Conservation (phyloP, 1,140 invertebrate genomes). For the Paralvinella palmiformis region DNA sequence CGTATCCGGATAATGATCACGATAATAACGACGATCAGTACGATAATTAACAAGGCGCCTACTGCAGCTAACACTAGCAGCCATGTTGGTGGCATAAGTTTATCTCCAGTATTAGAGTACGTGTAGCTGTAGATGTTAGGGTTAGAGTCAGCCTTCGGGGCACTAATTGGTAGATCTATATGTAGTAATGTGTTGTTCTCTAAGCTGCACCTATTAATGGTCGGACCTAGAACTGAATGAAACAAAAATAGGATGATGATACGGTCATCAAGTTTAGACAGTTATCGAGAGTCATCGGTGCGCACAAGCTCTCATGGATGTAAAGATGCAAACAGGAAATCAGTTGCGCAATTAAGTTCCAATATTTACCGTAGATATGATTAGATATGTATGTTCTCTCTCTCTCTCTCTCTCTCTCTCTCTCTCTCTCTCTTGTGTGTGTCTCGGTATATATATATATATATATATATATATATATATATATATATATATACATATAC, state of each 20-base stretch:
- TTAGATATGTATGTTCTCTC: too few species aligned
- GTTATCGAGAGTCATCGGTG: not conserved
- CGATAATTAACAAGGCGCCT: not conserved
- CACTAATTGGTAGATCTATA: too few species aligned
- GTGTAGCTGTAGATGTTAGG: not conserved
- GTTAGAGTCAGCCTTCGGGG: not conserved
- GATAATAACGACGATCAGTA: not conserved
- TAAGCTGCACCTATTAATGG: not conserved
- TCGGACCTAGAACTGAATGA: not conserved
- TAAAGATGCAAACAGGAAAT: too few species aligned
- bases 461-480: too few species aligned
- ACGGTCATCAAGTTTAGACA: too few species aligned
- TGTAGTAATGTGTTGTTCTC: constrained; percentile 6
- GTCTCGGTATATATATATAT: too few species aligned
- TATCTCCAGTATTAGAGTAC: not conserved
- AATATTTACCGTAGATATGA: too few species aligned
- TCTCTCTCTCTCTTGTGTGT: too few species aligned
- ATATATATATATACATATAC: too few species aligned
- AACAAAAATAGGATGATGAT: not conserved
- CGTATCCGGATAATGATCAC: not conserved
- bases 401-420: too few species aligned
- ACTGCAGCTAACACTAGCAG: not conserved
- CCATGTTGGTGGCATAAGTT: not conserved
- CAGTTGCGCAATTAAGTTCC: too few species aligned
- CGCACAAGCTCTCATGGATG: not conserved